Evolutionary conservation across 2,797 vertebrate species (phyloP).

Genomic region (Potorous gilbertii): DNA sequence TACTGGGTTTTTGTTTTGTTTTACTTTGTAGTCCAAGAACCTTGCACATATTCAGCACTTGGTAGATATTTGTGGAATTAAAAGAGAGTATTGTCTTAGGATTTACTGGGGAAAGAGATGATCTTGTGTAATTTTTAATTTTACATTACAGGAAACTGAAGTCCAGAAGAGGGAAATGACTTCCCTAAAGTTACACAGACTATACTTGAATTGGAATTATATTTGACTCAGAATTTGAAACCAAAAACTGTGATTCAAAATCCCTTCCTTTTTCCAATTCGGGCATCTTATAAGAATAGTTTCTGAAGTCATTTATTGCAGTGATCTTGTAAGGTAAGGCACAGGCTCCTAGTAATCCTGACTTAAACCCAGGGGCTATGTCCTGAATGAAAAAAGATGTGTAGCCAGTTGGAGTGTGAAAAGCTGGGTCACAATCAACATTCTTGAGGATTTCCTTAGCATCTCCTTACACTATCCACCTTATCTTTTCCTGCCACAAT

Average conservation of each 20-base stretch:
- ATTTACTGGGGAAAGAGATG: neutral
- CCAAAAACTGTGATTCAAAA: neutral
- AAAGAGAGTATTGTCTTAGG: neutral
- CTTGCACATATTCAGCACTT: neutral
- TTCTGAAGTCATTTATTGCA: neutral
- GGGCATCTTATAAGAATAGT: neutral
- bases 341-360: neutral
- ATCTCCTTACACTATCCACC: neutral
- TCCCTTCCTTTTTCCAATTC: neutral
- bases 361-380: neutral
- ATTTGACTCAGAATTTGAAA: neutral
- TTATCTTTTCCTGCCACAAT: neutral
- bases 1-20: neutral
- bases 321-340: neutral
- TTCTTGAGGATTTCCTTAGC: neutral
- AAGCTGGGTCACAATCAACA: neutral
- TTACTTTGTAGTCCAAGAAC: neutral
- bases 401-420: neutral
- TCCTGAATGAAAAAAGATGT: neutral
- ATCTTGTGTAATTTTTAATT: neutral
- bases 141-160: neutral
- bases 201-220: neutral
- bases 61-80: neutral
- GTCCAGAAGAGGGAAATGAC: neutral
- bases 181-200: neutral